phyloP scores from a whole-genome alignment of 2,888 invertebrate species.

The Melanotus villosus region DNA sequence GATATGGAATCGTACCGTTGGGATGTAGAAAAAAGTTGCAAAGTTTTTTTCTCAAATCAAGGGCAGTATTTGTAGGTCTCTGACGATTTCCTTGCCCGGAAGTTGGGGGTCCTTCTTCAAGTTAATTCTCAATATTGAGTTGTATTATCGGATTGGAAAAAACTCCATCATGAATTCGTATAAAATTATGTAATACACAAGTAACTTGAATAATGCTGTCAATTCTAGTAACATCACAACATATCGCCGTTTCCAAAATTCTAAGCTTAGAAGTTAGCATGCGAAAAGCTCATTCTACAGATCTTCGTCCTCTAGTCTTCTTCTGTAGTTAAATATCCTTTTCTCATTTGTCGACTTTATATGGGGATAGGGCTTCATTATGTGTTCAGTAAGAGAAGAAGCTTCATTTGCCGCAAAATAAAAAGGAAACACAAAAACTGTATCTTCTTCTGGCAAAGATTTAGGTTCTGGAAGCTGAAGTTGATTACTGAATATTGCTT shows the following conservation, averaged over 20 bases:
- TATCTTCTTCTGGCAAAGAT: slow-evolving; percentile 1
- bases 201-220: not conserved
- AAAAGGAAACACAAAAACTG: not conserved
- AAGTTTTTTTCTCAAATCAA: not conserved
- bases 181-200: not conserved
- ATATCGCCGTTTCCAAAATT: not conserved
- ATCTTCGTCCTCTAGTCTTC: not conserved
- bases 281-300: not conserved
- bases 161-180: not conserved
- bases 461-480: slow-evolving; percentile 13
- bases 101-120: not conserved
- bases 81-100: not conserved
- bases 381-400: not conserved
- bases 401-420: slow-evolving; percentile 23
- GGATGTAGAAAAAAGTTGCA: not conserved
- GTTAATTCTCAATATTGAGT: not conserved
- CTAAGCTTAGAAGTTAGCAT: not conserved
- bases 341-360: too few species aligned
- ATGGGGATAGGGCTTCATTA: too few species aligned
- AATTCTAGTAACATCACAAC: not conserved
- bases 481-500: not conserved
- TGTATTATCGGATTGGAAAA: not conserved
- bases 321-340: not conserved
- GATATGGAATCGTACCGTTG: not conserved
- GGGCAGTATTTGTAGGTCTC: not conserved